Conservation (phyloP, 2,888 invertebrate genomes). For the Andrena camellia region DNA sequence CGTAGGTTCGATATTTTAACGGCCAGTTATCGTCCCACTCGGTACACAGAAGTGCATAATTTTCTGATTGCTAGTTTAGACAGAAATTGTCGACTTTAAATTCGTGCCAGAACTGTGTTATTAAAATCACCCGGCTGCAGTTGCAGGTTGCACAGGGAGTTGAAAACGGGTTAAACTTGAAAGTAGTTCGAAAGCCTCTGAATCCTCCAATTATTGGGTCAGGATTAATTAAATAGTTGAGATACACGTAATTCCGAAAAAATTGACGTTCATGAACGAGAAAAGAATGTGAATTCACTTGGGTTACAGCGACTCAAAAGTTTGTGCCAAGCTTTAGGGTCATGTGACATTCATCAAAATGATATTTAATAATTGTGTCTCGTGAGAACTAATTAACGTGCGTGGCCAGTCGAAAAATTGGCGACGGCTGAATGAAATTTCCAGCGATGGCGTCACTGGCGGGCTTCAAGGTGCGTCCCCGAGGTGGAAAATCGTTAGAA, state of each 20-base stretch:
- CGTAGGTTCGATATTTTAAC: no score
- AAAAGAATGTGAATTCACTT: not conserved
- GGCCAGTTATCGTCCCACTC: no score
- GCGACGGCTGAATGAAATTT: conserved; percentile 13
- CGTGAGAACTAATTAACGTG: conserved; percentile 23
- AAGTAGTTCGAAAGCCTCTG: not conserved
- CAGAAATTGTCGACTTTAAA: not conserved
- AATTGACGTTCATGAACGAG: not conserved
- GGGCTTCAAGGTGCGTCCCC: not conserved
- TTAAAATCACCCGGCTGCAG: conserved; percentile 3
- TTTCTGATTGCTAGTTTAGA: no score
- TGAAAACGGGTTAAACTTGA: not conserved
- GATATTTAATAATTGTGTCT: conserved; percentile 18
- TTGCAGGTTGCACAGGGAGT: conserved; percentile 1
- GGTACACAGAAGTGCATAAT: no score
- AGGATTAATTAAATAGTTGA: conserved; percentile 7
- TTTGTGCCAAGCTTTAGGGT: no score
- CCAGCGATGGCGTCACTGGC: conserved; percentile 1
- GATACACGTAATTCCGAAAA: not conserved
- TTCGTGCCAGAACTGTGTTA: not conserved
- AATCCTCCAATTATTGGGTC: not conserved
- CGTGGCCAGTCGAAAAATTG: conserved; percentile 27
- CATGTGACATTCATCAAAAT: no score
- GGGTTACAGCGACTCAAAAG: not conserved
- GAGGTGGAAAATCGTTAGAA: conserved; percentile 30